Base-by-base conservation (phyloP, 2,797 vertebrate genomes). In the Falco berigora region DNA sequence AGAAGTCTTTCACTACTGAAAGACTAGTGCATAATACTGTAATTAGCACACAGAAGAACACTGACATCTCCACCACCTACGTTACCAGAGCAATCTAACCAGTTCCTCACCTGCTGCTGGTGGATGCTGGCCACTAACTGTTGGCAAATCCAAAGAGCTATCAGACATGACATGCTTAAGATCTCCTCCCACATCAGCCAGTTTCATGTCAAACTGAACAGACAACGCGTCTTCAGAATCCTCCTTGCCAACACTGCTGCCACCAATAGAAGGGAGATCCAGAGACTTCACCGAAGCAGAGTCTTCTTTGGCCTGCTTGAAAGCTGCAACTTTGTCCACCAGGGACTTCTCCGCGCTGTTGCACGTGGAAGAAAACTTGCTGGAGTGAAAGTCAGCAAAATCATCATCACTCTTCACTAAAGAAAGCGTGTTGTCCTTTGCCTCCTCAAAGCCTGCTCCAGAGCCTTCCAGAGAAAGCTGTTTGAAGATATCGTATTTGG, bases 101-200 rank as follows among this genome's bases (percentile, higher is more conserved):
- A 99, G 98, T 99, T 99, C 99, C 99, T 99, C 99, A 99, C 99
- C 99, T 99, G 99, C 98, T 96, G 99, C 99, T 77, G 99, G 99
- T 94, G 99, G 99, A 98, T 99, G 99, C 97, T 99, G 99, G 97
- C 99, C 98, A 87, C 99, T 99, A 98, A 99, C 98, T 97, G 99
- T 99, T 82, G 99, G 99, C 97, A 99, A 98, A 98, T 99, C 99
- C 98, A 99, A 98, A 97, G 99, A 99, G 98, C 99, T 99, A 99
- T 99, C 99, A 96, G 99, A 99, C 98, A 99, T 99, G 98, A 99
- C 99, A 90, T 99, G 99, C 98, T 99, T 99, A 98, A 99, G 98
- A 98, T 99, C 99, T 97, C 99, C 99, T 91, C 99, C 99, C 98
- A 99, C 98, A 97, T 99, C 99, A 79, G 99, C 98, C 97, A 99